Conservation (phyloP, 2,888 invertebrate species). For the Caenorhabditis uteleia region DNA sequence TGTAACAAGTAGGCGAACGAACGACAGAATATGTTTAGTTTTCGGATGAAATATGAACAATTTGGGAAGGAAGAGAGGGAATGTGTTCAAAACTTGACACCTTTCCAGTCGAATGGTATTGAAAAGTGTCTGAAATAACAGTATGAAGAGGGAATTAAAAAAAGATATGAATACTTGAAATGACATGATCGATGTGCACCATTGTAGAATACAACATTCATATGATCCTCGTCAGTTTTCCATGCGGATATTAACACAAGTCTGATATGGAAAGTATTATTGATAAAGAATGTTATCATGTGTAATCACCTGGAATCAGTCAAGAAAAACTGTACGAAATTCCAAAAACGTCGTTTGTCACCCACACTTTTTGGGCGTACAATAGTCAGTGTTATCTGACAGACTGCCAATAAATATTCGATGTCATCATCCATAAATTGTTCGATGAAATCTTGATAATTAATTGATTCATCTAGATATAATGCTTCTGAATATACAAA, state of each 20-base stretch:
- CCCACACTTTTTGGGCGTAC: conserved; percentile 9
- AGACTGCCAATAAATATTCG: conserved; percentile 21
- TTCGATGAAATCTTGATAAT: conserved; percentile 10
- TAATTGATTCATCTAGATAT: conserved; percentile 33
- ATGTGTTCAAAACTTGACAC: conserved; percentile 20
- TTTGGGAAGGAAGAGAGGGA: too few species aligned
- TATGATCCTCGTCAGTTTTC: conserved; percentile 1
- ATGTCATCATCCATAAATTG: conserved; percentile 11
- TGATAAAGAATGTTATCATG: not conserved
- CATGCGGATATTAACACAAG: conserved; percentile 14
- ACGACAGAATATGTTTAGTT: not conserved
- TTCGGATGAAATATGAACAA: too few species aligned
- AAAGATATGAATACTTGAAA: conserved; percentile 12
- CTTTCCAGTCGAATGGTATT: conserved; percentile 24
- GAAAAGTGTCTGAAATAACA: conserved; percentile 21
- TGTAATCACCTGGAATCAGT: conserved; percentile 16
- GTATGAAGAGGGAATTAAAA: not conserved
- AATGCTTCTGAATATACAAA: conserved; percentile 25
- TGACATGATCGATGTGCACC: conserved; percentile 9
- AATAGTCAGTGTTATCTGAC: conserved; percentile 24
- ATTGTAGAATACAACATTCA: conserved; percentile 27
- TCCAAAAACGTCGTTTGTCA: conserved; percentile 20
- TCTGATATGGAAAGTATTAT: conserved; percentile 4
- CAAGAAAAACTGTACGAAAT: conserved; percentile 22
- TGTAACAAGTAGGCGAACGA: not conserved